A percentile compares a stretch with the other conserved stretches of the same genome.
Conservation (phyloP, 1,140 invertebrate species). For the Zeugodacus cucurbitae region DNA sequence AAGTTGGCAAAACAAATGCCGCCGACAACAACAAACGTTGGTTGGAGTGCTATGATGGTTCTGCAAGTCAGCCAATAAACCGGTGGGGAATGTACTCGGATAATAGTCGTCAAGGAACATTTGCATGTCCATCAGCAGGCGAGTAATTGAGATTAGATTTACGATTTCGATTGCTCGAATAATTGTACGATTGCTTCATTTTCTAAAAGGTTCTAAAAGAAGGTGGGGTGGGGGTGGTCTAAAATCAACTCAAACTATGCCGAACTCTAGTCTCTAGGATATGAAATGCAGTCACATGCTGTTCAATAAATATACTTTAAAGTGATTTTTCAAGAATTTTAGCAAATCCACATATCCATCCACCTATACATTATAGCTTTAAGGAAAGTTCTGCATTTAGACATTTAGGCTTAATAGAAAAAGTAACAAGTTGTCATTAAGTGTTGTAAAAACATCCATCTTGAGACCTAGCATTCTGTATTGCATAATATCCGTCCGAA, state of each 20-base stretch:
- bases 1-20: slow-evolving; percentile 2
- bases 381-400: no score
- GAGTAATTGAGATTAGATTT: slow-evolving; percentile 38
- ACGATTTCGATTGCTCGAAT: slow-evolving; percentile 23
- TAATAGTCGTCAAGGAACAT: slow-evolving; percentile 9
- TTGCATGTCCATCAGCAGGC: slow-evolving; percentile 39
- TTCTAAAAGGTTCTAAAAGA: neutral
- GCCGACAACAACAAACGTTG: neutral
- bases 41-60: neutral
- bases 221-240: neutral
- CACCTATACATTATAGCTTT: neutral
- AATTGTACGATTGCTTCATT: slow-evolving; percentile 40
- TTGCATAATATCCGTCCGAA: no score
- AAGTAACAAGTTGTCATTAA: no score
- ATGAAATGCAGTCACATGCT: neutral
- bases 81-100: neutral
- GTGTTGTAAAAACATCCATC: no score
- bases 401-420: no score
- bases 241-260: no score
- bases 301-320: neutral
- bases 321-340: neutral
- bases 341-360: neutral
- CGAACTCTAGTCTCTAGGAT: neutral
- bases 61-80: neutral
- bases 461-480: no score